Percentiles rank a stretch among this genome's conserved stretches.
phyloP scores from a whole-genome alignment of 2,797 vertebrate genomes.

The Naso thynnoides region DNA sequence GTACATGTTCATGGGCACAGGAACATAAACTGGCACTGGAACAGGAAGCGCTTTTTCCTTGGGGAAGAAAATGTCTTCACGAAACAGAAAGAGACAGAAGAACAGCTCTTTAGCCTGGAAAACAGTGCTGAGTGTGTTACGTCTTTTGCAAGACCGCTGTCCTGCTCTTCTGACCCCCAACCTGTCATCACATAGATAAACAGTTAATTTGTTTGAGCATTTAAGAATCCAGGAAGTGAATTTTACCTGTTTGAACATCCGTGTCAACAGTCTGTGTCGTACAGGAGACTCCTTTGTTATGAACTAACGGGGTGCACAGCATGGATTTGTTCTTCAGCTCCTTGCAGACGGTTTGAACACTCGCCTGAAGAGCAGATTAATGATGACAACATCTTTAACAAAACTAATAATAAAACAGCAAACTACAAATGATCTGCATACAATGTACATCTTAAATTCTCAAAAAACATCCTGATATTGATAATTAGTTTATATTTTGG shows the following conservation, averaged over 20 bases:
- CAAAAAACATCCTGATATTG: neutral
- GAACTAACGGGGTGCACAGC: constrained; percentile 92
- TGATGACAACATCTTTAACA: neutral
- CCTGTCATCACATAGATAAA: too few species aligned
- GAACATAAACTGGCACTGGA: constrained; percentile 55
- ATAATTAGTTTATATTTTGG: neutral
- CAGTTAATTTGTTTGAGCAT: neutral
- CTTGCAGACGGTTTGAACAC: constrained; percentile 90
- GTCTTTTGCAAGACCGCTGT: too few species aligned
- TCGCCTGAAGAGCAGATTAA: constrained; percentile 78
- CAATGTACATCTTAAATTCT: too few species aligned
- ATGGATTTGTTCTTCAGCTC: constrained; percentile 95
- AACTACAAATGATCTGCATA: neutral
- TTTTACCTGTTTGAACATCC: constrained; percentile 90
- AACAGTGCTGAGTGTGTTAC: too few species aligned
- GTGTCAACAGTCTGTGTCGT: constrained; percentile 88
- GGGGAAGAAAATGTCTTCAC: constrained; percentile 26
- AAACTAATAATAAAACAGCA: neutral
- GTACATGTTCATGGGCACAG: constrained; percentile 67
- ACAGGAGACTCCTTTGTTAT: constrained; percentile 94
- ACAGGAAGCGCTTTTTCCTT: constrained; percentile 26
- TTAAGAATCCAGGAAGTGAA: neutral
- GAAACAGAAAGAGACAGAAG: neutral
- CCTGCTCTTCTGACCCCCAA: too few species aligned
- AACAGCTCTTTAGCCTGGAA: neutral